Conservation (phyloP, 2,888 invertebrate species). For the Lobophora halterata region DNA sequence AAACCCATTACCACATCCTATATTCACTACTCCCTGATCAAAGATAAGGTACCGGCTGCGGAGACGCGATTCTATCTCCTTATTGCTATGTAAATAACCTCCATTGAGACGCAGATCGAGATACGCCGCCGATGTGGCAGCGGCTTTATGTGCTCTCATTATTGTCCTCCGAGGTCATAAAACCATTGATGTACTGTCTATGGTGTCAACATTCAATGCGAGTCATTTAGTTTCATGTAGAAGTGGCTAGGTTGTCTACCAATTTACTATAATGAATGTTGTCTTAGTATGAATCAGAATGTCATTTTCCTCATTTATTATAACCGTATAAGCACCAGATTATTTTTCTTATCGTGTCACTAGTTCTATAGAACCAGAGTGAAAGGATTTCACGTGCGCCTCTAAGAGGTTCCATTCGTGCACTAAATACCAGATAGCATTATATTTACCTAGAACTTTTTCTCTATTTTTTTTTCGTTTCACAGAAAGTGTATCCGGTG, state of each 20-base stretch:
- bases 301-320: too few species aligned
- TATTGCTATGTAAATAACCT: slow-evolving; percentile 79
- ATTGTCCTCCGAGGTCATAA: slow-evolving; percentile 38
- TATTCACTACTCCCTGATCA: slow-evolving; percentile 11
- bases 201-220: slow-evolving; percentile 19
- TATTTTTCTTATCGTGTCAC: too few species aligned
- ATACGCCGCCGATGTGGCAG: slow-evolving; percentile 72
- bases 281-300: too few species aligned
- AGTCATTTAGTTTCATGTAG: slow-evolving; percentile 4
- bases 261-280: too few species aligned
- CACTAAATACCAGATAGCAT: too few species aligned
- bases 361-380: too few species aligned
- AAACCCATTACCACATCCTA: background rate
- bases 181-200: slow-evolving; percentile 27
- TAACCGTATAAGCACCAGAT: too few species aligned
- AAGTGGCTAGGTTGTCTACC: background rate
- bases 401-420: too few species aligned
- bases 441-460: too few species aligned
- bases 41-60: slow-evolving; percentile 60
- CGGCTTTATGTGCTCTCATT: slow-evolving; percentile 62
- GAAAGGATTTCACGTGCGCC: too few species aligned
- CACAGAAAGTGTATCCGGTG: too few species aligned
- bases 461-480: too few species aligned
- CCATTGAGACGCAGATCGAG: slow-evolving; percentile 71
- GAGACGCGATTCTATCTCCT: slow-evolving; percentile 64